Conservation (phyloP, 2,113 vertebrate genomes). For the Struthidea cinerea region DNA sequence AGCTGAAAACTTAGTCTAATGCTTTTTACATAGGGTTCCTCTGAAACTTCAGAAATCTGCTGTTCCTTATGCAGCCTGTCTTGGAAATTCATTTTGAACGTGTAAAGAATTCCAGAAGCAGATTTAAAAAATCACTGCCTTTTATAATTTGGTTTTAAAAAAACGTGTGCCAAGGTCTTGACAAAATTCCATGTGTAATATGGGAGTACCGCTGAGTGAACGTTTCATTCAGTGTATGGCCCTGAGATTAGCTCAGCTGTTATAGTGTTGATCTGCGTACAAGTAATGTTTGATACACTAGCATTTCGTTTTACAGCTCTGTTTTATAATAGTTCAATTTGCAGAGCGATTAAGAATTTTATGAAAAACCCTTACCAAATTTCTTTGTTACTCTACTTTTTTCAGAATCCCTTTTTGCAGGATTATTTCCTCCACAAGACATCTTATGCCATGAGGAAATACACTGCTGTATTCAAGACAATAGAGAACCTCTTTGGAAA, state of each 20-base stretch:
- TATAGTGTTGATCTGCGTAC: neutral
- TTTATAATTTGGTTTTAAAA: neutral
- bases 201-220: neutral
- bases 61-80: neutral
- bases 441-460: neutral
- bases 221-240: neutral
- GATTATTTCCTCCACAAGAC: neutral
- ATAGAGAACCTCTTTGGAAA: neutral
- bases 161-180: neutral
- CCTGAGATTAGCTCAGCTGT: neutral
- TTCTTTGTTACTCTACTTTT: neutral
- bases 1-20: neutral
- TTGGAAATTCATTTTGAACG: neutral
- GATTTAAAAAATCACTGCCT: neutral
- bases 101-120: neutral
- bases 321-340: neutral
- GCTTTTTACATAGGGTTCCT: neutral
- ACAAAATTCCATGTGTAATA: neutral
- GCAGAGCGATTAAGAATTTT: neutral
- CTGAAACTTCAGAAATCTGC: neutral
- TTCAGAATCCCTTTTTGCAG: neutral
- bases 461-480: neutral
- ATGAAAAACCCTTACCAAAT: neutral
- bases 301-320: neutral
- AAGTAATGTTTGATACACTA: neutral